Percentiles rank a stretch among this genome's conserved stretches.
These are phyloP conservation scores for Sus scrofa DNA, from an alignment of 2,113 vertebrate genomes.

Conservation along the genomic window T2T-Sscrofa CM000812.6:239496001-239496500, in stretches of 20 bases:
- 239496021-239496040: no score
- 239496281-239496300: background rate
- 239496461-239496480: background rate
- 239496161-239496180: background rate
- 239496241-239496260: background rate
- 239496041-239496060: no score
- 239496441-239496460: background rate
- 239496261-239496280: background rate
- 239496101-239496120: no score
- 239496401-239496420: background rate
- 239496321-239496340: background rate
- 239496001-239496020: no score
- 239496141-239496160: background rate
- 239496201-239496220: background rate
- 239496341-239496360: background rate
- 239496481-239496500: background rate
- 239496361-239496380: background rate
- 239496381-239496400: background rate
- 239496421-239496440: background rate
- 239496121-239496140: background rate
- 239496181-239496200: background rate
- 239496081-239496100: no score
- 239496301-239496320: slow-evolving; percentile 9
- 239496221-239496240: background rate
- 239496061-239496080: no score